A percentile compares a stretch with the other conserved stretches of the same genome.
Evolutionary conservation across 2,113 vertebrate genomes (phyloP).

Genomic region (Oceanodroma tethys): DNA sequence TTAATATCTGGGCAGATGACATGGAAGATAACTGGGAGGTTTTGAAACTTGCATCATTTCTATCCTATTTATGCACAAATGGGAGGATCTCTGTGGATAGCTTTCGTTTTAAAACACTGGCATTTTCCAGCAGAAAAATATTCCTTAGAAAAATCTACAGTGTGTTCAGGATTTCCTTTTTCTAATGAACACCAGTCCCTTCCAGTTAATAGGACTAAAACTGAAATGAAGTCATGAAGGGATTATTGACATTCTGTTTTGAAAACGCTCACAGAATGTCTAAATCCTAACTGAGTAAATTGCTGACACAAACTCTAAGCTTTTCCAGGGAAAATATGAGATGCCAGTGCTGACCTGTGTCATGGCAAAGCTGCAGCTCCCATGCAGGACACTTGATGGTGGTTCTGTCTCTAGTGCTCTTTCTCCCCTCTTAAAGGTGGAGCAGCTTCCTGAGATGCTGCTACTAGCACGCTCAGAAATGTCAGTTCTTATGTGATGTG

Average conservation of each 20-base stretch:
- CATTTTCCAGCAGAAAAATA: background rate
- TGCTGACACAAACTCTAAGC: constrained; percentile 11
- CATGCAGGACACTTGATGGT: background rate
- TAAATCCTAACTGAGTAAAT: background rate
- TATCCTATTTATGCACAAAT: background rate
- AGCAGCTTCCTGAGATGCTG: background rate
- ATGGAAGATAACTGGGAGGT: background rate
- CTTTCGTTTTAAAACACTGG: background rate
- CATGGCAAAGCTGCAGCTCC: background rate
- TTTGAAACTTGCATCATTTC: background rate
- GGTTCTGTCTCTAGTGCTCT: background rate
- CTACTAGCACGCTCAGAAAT: background rate
- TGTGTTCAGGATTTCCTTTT: background rate
- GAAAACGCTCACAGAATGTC: background rate
- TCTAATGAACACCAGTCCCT: background rate
- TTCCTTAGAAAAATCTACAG: background rate
- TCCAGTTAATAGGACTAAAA: constrained; percentile 13
- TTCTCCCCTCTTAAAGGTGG: background rate
- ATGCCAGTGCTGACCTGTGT: background rate
- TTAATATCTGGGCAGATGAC: background rate
- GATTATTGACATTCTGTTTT: constrained; percentile 23
- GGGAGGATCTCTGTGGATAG: background rate
- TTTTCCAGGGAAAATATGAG: background rate
- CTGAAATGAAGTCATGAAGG: background rate
- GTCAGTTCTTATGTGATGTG: background rate